Conservation (phyloP, 1,140 invertebrate genomes). For the Drosophila malerkotliana region DNA sequence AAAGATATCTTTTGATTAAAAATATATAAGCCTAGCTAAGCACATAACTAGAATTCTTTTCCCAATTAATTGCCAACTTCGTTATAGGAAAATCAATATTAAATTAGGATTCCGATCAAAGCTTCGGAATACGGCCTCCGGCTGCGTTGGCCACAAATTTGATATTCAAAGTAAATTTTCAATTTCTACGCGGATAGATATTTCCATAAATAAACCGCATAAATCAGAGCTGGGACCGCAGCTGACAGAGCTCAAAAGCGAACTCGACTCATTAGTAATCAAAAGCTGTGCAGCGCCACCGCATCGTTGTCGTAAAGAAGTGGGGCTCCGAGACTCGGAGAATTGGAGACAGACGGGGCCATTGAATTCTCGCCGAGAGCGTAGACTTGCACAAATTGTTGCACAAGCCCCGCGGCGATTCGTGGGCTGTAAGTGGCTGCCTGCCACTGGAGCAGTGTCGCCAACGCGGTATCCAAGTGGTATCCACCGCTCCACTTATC, state of each 20-base stretch:
- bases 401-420: slow-evolving; percentile 51
- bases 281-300: slow-evolving; percentile 63
- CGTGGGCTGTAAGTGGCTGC: slow-evolving; percentile 56
- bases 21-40: not conserved
- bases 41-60: too few species aligned
- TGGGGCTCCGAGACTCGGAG: slow-evolving; percentile 4
- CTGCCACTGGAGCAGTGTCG: slow-evolving; percentile 66
- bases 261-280: slow-evolving; percentile 74
- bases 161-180: slow-evolving; percentile 77
- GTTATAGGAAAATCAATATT: slow-evolving; percentile 35
- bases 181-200: slow-evolving; percentile 76
- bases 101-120: slow-evolving; percentile 59
- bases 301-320: slow-evolving; percentile 7
- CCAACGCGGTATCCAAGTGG: slow-evolving; percentile 52
- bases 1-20: not conserved
- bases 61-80: slow-evolving; percentile 8
- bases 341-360: slow-evolving; percentile 20
- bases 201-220: slow-evolving; percentile 80
- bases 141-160: slow-evolving; percentile 54
- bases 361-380: slow-evolving; percentile 60
- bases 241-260: slow-evolving; percentile 40
- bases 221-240: slow-evolving; percentile 68
- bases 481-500: slow-evolving; percentile 6
- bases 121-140: slow-evolving; percentile 10
- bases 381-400: slow-evolving; percentile 65